These are phyloP conservation scores for Limnothrissa miodon DNA, from an alignment of 2,113 vertebrate genomes.

Conservation along the genomic window DNA sequence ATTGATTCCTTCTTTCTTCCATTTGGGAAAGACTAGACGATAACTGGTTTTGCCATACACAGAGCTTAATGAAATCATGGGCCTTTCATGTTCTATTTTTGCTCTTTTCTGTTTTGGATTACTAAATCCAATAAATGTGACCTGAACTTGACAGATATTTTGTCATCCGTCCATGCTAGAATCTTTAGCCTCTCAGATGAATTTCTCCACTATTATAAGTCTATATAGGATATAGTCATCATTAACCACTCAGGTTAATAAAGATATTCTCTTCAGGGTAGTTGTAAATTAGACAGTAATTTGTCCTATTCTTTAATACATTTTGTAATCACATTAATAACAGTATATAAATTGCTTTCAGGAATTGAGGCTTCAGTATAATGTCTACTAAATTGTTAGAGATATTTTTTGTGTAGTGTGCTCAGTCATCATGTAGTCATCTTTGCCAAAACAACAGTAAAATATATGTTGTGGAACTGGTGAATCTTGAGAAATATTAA, in stretches of 20 bases:
- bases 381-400: background rate
- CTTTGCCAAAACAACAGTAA: too few relatives aligned
- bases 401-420: background rate
- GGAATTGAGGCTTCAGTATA: background rate
- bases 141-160: background rate
- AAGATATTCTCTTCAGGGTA: background rate
- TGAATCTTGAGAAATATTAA: too few relatives aligned
- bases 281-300: background rate
- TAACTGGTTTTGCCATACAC: constrained; percentile 79
- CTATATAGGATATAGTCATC: background rate
- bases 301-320: background rate
- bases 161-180: background rate
- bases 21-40: constrained; percentile 76
- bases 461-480: too few relatives aligned
- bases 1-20: constrained; percentile 74
- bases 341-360: background rate
- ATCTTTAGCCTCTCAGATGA: background rate
- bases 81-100: constrained; percentile 48
- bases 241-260: background rate
- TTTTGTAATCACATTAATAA: background rate
- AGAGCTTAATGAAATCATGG: constrained; percentile 78
- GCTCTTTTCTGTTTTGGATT: background rate
- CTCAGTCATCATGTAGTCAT: too few relatives aligned
- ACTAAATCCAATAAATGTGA: background rate
- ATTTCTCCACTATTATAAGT: background rate